Evolutionary conservation across 2,113 vertebrate genomes (phyloP).

Genomic region (Amphiprion percula): DNA sequence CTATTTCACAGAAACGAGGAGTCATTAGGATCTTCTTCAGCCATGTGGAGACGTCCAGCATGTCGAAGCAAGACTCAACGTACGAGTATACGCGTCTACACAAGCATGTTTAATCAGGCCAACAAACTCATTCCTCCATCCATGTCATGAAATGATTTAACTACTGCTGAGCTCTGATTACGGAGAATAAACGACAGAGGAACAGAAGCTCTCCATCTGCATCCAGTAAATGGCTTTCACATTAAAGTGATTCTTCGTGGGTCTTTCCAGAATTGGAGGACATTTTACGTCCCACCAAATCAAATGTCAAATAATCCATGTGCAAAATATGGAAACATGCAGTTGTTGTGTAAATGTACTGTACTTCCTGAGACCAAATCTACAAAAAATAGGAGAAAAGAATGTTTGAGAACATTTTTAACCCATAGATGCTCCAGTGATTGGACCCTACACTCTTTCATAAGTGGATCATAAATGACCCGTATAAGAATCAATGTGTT

Average conservation of each 20-base stretch:
- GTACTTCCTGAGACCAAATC: no score
- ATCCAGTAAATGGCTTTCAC: slow-evolving; percentile 65
- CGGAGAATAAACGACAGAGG: slow-evolving; percentile 12
- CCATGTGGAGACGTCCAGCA: slow-evolving; percentile 53
- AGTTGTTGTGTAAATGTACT: no score
- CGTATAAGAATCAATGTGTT: no score
- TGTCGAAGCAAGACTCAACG: slow-evolving; percentile 49
- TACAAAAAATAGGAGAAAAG: no score
- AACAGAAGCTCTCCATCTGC: slow-evolving; percentile 43
- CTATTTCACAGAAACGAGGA: slow-evolving; percentile 77
- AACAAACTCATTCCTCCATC: slow-evolving; percentile 24
- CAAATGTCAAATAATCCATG: no score
- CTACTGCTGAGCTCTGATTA: not conserved
- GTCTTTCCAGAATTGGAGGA: no score
- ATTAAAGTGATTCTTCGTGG: slow-evolving; percentile 70
- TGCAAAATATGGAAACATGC: no score
- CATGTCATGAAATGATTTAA: slow-evolving; percentile 3
- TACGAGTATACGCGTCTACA: not conserved
- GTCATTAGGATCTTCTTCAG: slow-evolving; percentile 81
- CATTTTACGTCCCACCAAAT: no score
- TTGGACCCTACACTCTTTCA: no score
- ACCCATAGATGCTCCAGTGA: no score
- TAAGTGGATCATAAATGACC: no score
- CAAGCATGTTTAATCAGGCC: not conserved
- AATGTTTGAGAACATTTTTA: no score